Evolutionary conservation across 2,797 vertebrate genomes (phyloP).

Genomic region (Passerculus sandwichensis): DNA sequence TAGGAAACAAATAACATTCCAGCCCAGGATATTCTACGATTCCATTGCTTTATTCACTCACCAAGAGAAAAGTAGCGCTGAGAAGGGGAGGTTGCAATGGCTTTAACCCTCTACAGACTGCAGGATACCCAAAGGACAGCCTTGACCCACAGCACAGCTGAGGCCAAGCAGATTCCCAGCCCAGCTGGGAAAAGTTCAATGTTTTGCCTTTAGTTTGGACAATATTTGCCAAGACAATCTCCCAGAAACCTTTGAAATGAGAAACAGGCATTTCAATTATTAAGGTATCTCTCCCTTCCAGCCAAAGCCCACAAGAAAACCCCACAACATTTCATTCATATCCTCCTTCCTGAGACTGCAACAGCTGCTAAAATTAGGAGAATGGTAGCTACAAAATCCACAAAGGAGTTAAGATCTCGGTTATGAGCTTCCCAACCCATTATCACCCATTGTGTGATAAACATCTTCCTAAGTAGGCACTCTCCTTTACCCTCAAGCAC

Average conservation of each 20-base stretch:
- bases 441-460: slow-evolving; percentile 38
- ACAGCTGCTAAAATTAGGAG: background rate
- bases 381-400: slow-evolving; percentile 9
- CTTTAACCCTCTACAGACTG: background rate
- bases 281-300: background rate
- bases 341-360: background rate
- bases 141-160: background rate
- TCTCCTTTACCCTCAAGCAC: slow-evolving; percentile 69
- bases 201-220: background rate
- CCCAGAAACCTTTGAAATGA: background rate
- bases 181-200: background rate
- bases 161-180: background rate
- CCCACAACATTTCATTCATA: background rate
- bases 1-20: background rate
- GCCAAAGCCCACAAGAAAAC: background rate
- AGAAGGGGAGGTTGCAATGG: background rate
- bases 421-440: slow-evolving; percentile 37
- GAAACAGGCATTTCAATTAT: background rate
- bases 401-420: slow-evolving; percentile 41
- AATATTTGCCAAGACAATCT: background rate
- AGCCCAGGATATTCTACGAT: background rate
- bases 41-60: background rate
- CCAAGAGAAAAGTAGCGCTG: background rate
- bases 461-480: slow-evolving; percentile 53
- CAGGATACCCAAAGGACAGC: background rate